Base-by-base conservation (phyloP, 2,797 vertebrate species). In the Melanotaenia parkinsoni region DNA sequence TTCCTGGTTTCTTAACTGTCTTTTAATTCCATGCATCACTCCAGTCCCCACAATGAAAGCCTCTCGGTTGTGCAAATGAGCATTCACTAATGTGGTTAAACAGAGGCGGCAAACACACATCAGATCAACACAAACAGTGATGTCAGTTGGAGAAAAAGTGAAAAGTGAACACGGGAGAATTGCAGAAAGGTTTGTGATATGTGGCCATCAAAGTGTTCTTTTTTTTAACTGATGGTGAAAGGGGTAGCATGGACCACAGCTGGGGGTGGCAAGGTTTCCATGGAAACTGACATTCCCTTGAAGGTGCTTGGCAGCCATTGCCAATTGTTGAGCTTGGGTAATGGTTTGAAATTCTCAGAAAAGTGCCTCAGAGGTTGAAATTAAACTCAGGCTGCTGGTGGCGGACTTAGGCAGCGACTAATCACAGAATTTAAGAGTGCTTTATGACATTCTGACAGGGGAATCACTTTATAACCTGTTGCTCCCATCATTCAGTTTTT, bases 241-340 rank as follows among this genome's bases (percentile, higher is more conserved):
- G 16, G 63, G 72, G 74, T 68, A 59, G 45, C 47, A 60, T 73
- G 80, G 82, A 69, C 79, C 79, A 67, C 71, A 72, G 82, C 80
- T 77, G 71, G 67, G 72, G 78, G 71, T 83, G 77, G 81, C 57
- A 65, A 81, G 62, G 87, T 95, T 86, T 84, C 93, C 91, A 93
- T 94, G 93, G 93, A 89, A 95, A 95, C 94, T 90, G 84, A 86
- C 89, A 86, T 92, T 89, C 91, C 83, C 86, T 84, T 87, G 78
- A 86, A 91, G 82, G 87, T 86, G 79, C 81, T 86, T 84, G 78
- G 88, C 90, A 83, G 88, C 87, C 71, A 32, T 59, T 57, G 74
- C 65, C 86, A 74, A 91, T 93, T 93, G 92, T 94, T 90, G 79
- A 86, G 89, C 80, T 66, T 54, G 74, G 82, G 76, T 89, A 91